Base-by-base conservation (phyloP, 2,888 invertebrate species). In the Furcula furcula region DNA sequence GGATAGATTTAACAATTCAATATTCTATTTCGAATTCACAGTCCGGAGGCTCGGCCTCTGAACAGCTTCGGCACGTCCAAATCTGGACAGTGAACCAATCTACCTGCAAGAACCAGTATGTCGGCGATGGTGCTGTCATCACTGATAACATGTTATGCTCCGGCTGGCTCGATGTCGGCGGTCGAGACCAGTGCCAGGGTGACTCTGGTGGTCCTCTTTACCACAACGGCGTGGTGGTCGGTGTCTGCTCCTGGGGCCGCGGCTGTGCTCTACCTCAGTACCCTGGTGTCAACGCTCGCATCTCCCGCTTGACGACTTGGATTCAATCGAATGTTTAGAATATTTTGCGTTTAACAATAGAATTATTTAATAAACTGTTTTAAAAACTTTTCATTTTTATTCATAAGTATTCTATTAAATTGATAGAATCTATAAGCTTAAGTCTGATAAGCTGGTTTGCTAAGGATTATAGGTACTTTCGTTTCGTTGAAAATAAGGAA, bases 191-290 rank as follows among this genome's bases (percentile, higher is more conserved):
- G 46, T 70, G 69, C 54, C 50, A 45, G 36, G 63, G 64, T 3
- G 66, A 68, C 54, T 64, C 66, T 32, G 69, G 68, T 9, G 61
- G 64, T 3, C 68, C 70, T 10, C 55, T 67, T 36, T 56, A 45
- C 47, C 63, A 67, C 49, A 63, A 65, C 39, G 29, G 34, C 2
- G 36, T 63, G 11, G 40, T 65, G 7, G 59, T 69, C 26, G 65
- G 69, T n/a, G 44, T 69, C 25, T 54, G 46, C 44, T 66, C 66
- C 1, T 66, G 49, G 43, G 67, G 68, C 0, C 4, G 25, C 0
- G 41, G 50, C 4, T 70, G 68, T 25, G 68, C 54, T 9, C 33
- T 13, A 0, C 13, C 57, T n/a, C 6, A 11, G 9, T 67, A 34
- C 36, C 67, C 68, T n/a, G 61, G 64, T 1, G 53, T 70, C 23